Base-by-base conservation (phyloP, 2,797 vertebrate genomes). In the Acestrorhynchus altus region DNA sequence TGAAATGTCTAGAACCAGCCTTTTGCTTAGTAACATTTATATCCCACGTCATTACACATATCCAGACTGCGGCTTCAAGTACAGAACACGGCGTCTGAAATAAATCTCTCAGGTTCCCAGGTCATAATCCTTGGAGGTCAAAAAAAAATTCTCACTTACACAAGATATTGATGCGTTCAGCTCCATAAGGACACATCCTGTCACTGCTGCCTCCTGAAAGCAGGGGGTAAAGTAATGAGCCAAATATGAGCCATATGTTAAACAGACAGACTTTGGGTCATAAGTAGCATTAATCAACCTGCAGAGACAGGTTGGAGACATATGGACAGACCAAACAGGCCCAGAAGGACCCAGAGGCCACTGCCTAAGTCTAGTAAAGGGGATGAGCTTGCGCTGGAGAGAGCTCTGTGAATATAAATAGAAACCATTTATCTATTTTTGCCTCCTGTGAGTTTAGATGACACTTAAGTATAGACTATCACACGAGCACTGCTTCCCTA, bases 351-450 rank as follows among this genome's bases (percentile, higher is more conserved):
- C 77, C 74, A 80, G 81, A 85, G 83, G 80, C 49, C 63, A 71
- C 31, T 26, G 39, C 84, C 76, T 85, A 51, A 56, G n/a, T 31
- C 59, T 70, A 63, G 49, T 47, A 39, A 70, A 66, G 57, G 7
- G 57, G 26, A 60, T 57, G 40, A 74, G 28, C 42, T 39, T 46
- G 10, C 76, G 5, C 65, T 24, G 47, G 75, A 76, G 57, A 80
- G 80, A 79, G 52, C 76, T 59, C 52, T 81, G 54, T 61, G 76
- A 87, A 87, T 90, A 85, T 86, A 81, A 87, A 85, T 86, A 82
- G 81, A 60, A 85, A 68, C 26, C 18, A 79, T 88, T 88, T 56
- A 87, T 90, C 85, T 87, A 40, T 2, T 56, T 52, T 77, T 65
- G 65, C 46, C 65, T 84, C 64, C 70, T 67, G 77, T 73, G 73